A percentile compares a stretch with the other conserved stretches of the same genome.
Evolutionary conservation across 2,797 vertebrate species (phyloP).

Genomic region (Meda fulgida): DNA sequence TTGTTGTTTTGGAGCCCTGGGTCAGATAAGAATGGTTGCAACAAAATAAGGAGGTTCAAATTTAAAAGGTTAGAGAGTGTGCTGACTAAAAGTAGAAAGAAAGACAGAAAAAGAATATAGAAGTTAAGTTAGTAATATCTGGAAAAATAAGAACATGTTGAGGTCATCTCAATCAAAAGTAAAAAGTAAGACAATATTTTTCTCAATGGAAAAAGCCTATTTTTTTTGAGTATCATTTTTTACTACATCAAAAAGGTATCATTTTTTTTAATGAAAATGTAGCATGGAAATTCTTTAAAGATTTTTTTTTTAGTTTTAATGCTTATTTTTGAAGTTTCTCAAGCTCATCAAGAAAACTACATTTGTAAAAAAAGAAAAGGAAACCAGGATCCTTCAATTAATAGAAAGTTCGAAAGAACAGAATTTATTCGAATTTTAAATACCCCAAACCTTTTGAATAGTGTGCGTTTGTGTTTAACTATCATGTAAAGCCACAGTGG

Average conservation of each 20-base stretch:
- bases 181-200: neutral
- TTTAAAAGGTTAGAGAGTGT: neutral
- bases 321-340: neutral
- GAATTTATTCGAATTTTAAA: no score
- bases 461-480: neutral
- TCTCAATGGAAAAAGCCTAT: neutral
- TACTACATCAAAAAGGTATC: no score
- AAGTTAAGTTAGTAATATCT: neutral
- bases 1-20: neutral
- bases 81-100: neutral
- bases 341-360: neutral
- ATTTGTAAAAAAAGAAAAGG: neutral
- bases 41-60: neutral
- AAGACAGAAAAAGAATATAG: neutral
- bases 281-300: no score
- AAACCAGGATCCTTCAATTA: no score
- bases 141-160: neutral
- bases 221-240: no score
- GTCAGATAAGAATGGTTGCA: neutral
- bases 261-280: neutral
- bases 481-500: neutral
- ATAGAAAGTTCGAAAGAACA: no score
- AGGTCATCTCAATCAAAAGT: neutral
- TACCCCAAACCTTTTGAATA: no score
- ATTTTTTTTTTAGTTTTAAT: neutral